Conservation (phyloP, 2,888 invertebrate species). For the Mesoligia furuncula region DNA sequence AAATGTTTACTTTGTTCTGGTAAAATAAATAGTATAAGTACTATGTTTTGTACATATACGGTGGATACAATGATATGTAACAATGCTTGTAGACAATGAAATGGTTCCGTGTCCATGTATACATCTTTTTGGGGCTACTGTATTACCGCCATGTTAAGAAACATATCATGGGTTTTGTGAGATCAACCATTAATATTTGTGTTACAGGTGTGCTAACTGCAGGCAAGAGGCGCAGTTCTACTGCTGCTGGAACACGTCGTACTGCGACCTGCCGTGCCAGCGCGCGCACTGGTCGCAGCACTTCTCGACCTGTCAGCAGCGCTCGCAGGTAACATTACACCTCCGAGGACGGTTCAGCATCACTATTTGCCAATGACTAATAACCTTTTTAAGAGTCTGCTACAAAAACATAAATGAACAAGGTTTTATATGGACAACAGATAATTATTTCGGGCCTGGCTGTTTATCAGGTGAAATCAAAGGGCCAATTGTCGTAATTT, state of each 20-base stretch:
- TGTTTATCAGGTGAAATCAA: neutral
- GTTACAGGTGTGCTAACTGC: conserved; percentile 94
- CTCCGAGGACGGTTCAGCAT: neutral
- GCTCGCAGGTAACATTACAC: conserved; percentile 67
- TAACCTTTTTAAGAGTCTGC: neutral
- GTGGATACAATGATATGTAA: no score
- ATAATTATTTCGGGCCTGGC: neutral
- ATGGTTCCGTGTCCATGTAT: no score
- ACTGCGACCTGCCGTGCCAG: conserved; percentile 97
- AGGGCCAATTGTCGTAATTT: no score
- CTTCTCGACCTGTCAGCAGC: conserved; percentile 84
- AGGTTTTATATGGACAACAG: neutral
- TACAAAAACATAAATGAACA: neutral
- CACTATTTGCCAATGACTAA: neutral
- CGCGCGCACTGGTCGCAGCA: conserved; percentile 96
- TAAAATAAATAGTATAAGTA: no score
- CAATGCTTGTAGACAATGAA: no score
- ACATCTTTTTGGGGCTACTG: no score
- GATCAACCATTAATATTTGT: neutral
- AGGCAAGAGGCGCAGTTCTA: conserved; percentile 97
- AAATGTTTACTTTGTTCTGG: no score
- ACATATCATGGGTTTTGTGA: neutral
- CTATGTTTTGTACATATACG: no score
- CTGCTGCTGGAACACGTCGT: conserved; percentile 99
- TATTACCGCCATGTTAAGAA: neutral